phyloP scores from a whole-genome alignment of 2,888 invertebrate genomes.

The Argyresthia goedartella region DNA sequence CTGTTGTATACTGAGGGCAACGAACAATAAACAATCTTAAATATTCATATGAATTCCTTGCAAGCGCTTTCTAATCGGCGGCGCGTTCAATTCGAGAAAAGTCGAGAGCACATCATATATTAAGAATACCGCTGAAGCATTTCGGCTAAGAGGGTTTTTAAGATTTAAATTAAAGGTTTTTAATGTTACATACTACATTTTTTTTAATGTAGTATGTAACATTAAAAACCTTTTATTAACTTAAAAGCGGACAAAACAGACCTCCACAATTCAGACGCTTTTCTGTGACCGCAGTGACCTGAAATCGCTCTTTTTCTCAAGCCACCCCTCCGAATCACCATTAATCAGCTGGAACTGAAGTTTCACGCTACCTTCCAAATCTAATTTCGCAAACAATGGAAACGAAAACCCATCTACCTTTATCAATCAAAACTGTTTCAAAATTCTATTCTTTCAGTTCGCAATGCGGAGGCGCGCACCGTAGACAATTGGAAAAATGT shows the following conservation, averaged over 20 bases:
- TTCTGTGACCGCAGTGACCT: slow-evolving; percentile 15
- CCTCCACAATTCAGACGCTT: too few relatives aligned
- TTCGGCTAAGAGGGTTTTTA: slow-evolving; percentile 42
- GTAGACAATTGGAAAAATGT: slow-evolving; percentile 28
- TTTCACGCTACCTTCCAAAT: slow-evolving; percentile 58
- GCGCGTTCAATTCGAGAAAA: slow-evolving; percentile 67
- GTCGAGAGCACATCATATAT: slow-evolving; percentile 68
- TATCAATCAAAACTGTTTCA: slow-evolving; percentile 69
- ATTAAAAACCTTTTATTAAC: too few relatives aligned
- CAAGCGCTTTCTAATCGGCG: slow-evolving; percentile 63
- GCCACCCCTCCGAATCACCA: slow-evolving; percentile 46
- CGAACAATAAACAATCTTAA: slow-evolving; percentile 43
- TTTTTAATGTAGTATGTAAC: too few relatives aligned
- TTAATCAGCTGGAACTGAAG: slow-evolving; percentile 65
- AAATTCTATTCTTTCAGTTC: slow-evolving; percentile 67
- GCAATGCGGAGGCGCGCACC: slow-evolving; percentile 41
- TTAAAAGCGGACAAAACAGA: too few relatives aligned
- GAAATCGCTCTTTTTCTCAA: slow-evolving; percentile 35
- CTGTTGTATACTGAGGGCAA: too few relatives aligned
- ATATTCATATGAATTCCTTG: slow-evolving; percentile 66
- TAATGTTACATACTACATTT: too few relatives aligned
- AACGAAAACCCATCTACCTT: slow-evolving; percentile 67
- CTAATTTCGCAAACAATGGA: slow-evolving; percentile 68
- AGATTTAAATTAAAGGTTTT: too few relatives aligned
- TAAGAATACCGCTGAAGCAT: slow-evolving; percentile 54